These are phyloP conservation scores for Lasioglossum zephyrum DNA, from an alignment of 2,888 invertebrate genomes.

Conservation along the genomic window DNA sequence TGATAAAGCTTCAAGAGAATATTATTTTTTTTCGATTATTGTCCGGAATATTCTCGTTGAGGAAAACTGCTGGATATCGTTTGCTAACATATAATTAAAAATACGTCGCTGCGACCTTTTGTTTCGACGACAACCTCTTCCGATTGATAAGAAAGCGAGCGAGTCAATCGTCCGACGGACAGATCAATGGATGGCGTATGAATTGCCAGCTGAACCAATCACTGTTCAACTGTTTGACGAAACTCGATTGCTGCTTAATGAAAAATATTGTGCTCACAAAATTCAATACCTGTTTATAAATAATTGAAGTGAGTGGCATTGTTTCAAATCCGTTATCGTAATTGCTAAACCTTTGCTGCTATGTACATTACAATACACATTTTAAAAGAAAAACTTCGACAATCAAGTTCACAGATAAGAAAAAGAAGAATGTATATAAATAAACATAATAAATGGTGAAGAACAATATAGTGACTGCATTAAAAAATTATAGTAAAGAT, in stretches of 20 bases:
- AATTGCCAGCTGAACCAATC: background rate
- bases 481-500: too few relatives aligned
- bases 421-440: too few relatives aligned
- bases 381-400: background rate
- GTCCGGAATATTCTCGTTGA: background rate
- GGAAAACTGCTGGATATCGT: background rate
- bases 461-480: too few relatives aligned
- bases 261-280: background rate
- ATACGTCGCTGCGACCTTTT: background rate
- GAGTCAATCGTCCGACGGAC: background rate
- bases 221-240: background rate
- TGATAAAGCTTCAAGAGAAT: conserved; percentile 50
- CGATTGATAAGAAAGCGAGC: background rate
- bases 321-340: background rate
- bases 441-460: too few relatives aligned
- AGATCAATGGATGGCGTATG: background rate
- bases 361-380: background rate
- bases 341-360: background rate
- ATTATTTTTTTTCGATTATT: conserved; percentile 29
- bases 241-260: background rate
- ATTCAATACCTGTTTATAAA: background rate
- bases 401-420: too few relatives aligned
- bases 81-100: conserved; percentile 24
- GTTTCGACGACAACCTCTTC: background rate
- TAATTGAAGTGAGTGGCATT: background rate